phyloP scores from a whole-genome alignment of 2,113 vertebrate species.

The Micronycteris hirsuta region DNA sequence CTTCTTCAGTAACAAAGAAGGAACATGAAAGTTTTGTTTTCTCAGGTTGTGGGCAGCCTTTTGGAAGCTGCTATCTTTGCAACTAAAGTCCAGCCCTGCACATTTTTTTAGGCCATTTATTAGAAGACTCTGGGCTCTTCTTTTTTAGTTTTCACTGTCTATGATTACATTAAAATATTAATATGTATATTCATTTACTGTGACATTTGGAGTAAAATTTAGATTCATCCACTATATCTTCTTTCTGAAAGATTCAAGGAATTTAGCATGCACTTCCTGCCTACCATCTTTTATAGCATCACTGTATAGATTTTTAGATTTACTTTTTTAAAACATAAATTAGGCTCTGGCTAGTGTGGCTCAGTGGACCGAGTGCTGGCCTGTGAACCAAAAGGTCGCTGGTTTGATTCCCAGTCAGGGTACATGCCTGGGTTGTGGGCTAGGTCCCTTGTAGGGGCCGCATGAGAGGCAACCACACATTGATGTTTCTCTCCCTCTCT shows the following conservation, averaged over 20 bases:
- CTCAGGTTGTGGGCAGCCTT: neutral
- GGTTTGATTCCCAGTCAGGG: no score
- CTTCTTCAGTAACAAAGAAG: neutral
- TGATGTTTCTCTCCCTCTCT: no score
- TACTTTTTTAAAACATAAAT: neutral
- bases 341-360: no score
- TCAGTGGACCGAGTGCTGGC: no score
- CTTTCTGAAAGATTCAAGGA: neutral
- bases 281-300: neutral
- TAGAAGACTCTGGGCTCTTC: neutral
- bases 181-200: neutral
- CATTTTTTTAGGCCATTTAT: neutral
- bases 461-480: no score
- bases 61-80: neutral
- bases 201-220: neutral
- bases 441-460: no score
- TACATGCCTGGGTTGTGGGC: no score
- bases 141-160: neutral
- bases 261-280: neutral
- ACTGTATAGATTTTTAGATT: neutral
- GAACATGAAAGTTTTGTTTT: neutral
- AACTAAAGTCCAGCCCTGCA: neutral
- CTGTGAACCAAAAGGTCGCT: no score
- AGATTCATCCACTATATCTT: neutral
- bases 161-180: neutral